Evolutionary conservation across 1,140 invertebrate species (phyloP), one percentile per base, ranked within the genome.

Genomic region (Ephestia elutella): DNA sequence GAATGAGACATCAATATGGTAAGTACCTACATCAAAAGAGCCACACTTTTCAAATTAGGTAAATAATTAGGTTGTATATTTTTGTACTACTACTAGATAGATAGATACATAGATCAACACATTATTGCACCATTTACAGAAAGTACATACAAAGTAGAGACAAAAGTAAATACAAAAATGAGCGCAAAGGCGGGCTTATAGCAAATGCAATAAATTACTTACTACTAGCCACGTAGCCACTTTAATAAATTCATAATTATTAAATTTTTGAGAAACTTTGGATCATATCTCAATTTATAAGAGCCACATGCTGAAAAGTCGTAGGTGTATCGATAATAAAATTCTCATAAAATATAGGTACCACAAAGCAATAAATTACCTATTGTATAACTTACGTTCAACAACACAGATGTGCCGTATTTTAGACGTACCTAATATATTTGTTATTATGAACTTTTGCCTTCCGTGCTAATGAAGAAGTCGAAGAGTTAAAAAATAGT

Each of bases 251-350:
- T n/a, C n/a, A 44, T 15, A 44, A 44, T 32, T 44, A 17, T 15
- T 44, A n/a, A 44, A 44, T 15, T 44, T n/a, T 10, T 13, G 5
- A 44, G 38, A 17, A 44, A 44, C 38, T 10, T 38, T 15, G 38
- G 13, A 44, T 44, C 38, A 17, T 44, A 44, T 44, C n/a, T 44
- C 38, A 44, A 7, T 44, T 44, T 44, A 44, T 44, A 44, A 44
- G 10, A 10, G 9, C 13, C 15, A 5, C 38, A 44, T 44, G 38
- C 38, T 50, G 49, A 21, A 50, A 50, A 50, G 13, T 25, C 53
- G 66, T 73, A 66, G 64, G 68, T 63, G 68, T 63, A 56, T 59
- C 60, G 61, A 54, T 63, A 51, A 68, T 63, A 65, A 71, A 70
- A 60, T 54, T 48, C 38, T 62, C 65, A 30, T 73, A 68, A 68